Evolutionary conservation across 2,113 vertebrate genomes (phyloP).

Genomic region (Chrysochloris asiatica): DNA sequence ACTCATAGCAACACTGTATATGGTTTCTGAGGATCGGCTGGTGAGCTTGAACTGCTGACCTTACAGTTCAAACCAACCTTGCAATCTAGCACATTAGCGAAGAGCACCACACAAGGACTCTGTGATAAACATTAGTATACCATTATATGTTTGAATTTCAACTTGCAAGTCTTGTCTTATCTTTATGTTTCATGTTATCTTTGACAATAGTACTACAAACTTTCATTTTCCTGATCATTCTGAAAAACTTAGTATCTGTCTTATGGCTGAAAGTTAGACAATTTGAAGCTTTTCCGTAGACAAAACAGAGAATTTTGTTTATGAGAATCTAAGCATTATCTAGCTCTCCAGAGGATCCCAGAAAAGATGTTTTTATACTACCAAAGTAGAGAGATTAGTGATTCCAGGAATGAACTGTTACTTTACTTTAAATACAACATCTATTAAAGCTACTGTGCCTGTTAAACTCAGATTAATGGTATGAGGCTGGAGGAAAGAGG

Average conservation of each 20-base stretch:
- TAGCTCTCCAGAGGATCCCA: not conserved
- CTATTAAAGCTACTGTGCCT: not conserved
- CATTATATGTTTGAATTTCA: not conserved
- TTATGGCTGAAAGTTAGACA: not conserved
- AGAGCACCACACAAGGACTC: too few relatives aligned
- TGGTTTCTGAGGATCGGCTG: too few relatives aligned
- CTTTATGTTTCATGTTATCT: not conserved
- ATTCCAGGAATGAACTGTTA: not conserved
- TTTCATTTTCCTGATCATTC: not conserved
- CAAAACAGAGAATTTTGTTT: not conserved
- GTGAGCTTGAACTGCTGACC: too few relatives aligned
- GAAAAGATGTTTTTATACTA: not conserved
- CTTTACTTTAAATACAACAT: conserved; percentile 43
- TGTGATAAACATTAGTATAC: not conserved
- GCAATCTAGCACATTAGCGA: too few relatives aligned
- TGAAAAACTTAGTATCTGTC: not conserved
- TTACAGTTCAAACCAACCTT: too few relatives aligned
- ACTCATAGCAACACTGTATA: too few relatives aligned
- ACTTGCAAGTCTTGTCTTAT: not conserved
- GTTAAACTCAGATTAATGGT: conserved; percentile 63
- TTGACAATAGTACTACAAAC: not conserved
- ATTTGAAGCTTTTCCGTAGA: not conserved
- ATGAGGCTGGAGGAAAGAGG: not conserved
- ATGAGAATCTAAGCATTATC: not conserved
- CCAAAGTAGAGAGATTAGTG: conserved; percentile 18